Evolutionary conservation across 2,888 invertebrate species (phyloP), one percentile per base, ranked within the genome.

Genomic region (Tachina grossa): DNA sequence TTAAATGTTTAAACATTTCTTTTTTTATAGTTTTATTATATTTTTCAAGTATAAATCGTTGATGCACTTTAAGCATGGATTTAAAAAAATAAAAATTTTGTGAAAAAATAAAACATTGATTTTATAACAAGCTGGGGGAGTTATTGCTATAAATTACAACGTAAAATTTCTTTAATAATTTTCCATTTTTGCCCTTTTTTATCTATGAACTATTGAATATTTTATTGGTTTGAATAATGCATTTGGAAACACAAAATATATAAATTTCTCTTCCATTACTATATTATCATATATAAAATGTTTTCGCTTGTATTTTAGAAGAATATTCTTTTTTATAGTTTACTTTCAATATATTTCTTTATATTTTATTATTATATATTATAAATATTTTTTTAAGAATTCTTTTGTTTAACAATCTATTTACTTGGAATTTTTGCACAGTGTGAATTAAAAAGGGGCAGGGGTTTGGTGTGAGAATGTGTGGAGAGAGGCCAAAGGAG

Each of bases 391-490:
- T n/a, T 57, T 71, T 72, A 72, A 55, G 63, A 10, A 43, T 77
- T n/a, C 9, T 69, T 72, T 51, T 31, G 16, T 77, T 76, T 72
- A 83, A 74, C 68, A 74, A 79, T 69, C n/a, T 75, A 55, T 78
- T 77, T 59, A 61, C 59, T 83, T 65, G 66, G 43, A 78, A 74
- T 59, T 75, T 13, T 66, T 53, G 65, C 72, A 31, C 22, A 59
- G 11, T 39, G 43, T 45, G 51, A 49, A 53, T 53, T 45, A 43
- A 59, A 51, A 31, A 31, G 49, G 57, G 14, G 47, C 22, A 10
- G 53, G 39, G 10, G 11, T n/a, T 13, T 10, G 47, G 49, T n/a
- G 22, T 57, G 22, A 16, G 31, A 57, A 49, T n/a, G 14, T 63
- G 16, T 11, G 9, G 9, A 55, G 14, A 43, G 31, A 39, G 65